phyloP scores from a whole-genome alignment of 2,888 invertebrate species.

The Conus canariensis region DNA sequence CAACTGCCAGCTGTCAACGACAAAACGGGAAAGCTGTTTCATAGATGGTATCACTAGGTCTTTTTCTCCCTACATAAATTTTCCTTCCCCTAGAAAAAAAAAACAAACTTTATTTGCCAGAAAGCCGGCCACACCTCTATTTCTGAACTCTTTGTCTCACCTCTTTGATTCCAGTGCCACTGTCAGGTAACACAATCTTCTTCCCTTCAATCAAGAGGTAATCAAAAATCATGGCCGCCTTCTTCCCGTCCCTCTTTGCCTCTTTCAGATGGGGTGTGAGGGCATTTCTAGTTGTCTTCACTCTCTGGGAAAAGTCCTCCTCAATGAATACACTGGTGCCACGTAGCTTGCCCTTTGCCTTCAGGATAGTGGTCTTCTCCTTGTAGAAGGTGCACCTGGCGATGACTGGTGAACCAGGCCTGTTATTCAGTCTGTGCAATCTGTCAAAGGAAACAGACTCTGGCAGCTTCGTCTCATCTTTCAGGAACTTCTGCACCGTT shows the following conservation, averaged over 20 bases:
- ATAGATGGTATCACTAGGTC: too few relatives aligned
- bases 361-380: not conserved
- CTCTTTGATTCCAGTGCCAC: too few relatives aligned
- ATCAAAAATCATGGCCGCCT: constrained; percentile 1
- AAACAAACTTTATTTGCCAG: too few relatives aligned
- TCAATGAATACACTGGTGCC: not conserved
- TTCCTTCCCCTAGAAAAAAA: too few relatives aligned
- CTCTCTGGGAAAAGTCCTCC: constrained; percentile 6
- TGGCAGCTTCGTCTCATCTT: not conserved
- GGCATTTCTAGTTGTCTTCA: not conserved
- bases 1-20: not conserved
- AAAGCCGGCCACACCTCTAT: not conserved
- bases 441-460: not conserved
- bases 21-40: too few relatives aligned
- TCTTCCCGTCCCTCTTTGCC: not conserved
- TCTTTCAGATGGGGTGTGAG: not conserved
- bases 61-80: too few relatives aligned
- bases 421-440: not conserved
- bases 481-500: not conserved
- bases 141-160: too few relatives aligned
- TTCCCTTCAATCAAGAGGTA: not conserved
- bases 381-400: not conserved
- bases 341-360: not conserved
- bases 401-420: not conserved
- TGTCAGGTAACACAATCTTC: not conserved